Evolutionary conservation across 2,888 invertebrate genomes (phyloP).

Genomic region (Synergus japonicus): DNA sequence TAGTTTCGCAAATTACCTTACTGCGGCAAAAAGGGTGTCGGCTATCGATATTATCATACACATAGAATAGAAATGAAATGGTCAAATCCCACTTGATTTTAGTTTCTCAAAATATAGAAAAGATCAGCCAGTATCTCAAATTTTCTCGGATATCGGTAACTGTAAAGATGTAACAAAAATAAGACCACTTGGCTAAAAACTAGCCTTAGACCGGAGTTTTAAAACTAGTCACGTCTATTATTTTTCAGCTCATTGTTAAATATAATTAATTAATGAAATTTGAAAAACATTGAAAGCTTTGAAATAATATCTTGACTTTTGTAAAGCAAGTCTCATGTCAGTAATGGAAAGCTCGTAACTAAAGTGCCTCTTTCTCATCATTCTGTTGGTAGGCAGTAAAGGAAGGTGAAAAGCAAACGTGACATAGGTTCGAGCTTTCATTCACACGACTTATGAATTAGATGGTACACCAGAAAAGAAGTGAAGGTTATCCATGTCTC

Average conservation of each 20-base stretch:
- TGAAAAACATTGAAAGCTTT: no score
- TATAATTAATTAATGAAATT: no score
- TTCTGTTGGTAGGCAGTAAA: slow-evolving; percentile 2
- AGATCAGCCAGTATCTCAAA: neutral
- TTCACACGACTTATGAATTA: slow-evolving; percentile 14
- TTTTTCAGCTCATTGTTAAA: no score
- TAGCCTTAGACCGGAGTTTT: no score
- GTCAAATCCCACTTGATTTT: slow-evolving; percentile 19
- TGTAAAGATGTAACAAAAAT: no score
- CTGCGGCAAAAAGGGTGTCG: slow-evolving; percentile 9
- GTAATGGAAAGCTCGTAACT: neutral
- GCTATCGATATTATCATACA: slow-evolving; percentile 32
- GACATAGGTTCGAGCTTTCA: neutral
- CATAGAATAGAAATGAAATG: slow-evolving; percentile 3
- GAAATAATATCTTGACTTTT: neutral
- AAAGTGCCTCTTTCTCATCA: neutral
- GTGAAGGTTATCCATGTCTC: neutral
- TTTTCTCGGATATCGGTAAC: no score
- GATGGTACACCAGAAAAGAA: neutral
- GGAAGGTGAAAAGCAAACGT: neutral
- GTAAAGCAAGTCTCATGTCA: neutral
- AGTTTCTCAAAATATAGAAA: slow-evolving; percentile 3
- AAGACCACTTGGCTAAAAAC: no score
- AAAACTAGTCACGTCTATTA: no score
- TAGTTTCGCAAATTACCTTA: slow-evolving; percentile 29